Conservation (phyloP, 2,797 vertebrate genomes). For the Taenioides sp. region DNA sequence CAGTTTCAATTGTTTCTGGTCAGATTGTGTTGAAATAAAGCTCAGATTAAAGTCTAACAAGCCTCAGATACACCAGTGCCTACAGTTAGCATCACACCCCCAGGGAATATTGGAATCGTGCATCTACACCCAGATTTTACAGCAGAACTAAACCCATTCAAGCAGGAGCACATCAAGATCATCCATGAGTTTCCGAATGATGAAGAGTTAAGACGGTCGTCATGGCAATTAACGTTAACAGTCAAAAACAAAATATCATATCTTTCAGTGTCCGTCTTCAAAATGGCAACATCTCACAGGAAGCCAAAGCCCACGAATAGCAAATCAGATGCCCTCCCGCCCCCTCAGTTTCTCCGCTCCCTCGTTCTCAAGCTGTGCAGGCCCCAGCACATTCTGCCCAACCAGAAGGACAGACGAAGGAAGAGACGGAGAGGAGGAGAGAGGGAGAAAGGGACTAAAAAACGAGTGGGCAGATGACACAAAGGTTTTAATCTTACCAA, state of each 20-base stretch:
- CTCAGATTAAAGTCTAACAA: too few relatives aligned
- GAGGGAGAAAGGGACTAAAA: neutral
- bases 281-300: too few relatives aligned
- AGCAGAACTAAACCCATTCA: neutral
- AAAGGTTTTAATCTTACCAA: neutral
- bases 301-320: neutral
- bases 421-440: neutral
- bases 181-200: neutral
- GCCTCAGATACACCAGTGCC: too few relatives aligned
- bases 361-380: conserved; percentile 30
- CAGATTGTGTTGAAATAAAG: too few relatives aligned
- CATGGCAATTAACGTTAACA: too few relatives aligned
- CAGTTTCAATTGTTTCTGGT: too few relatives aligned
- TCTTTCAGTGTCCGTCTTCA: too few relatives aligned
- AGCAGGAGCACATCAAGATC: conserved; percentile 1
- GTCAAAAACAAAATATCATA: too few relatives aligned
- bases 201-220: too few relatives aligned
- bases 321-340: neutral
- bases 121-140: too few relatives aligned
- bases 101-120: too few relatives aligned
- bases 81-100: too few relatives aligned
- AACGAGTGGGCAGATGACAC: conserved; percentile 3
- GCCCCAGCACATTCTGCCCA: conserved; percentile 45
- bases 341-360: conserved; percentile 2
- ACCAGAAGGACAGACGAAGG: conserved; percentile 48